Percentiles rank a stretch among this genome's conserved stretches.
Evolutionary conservation across 2,888 invertebrate genomes (phyloP).

Genomic region (Diaphora mendica): DNA sequence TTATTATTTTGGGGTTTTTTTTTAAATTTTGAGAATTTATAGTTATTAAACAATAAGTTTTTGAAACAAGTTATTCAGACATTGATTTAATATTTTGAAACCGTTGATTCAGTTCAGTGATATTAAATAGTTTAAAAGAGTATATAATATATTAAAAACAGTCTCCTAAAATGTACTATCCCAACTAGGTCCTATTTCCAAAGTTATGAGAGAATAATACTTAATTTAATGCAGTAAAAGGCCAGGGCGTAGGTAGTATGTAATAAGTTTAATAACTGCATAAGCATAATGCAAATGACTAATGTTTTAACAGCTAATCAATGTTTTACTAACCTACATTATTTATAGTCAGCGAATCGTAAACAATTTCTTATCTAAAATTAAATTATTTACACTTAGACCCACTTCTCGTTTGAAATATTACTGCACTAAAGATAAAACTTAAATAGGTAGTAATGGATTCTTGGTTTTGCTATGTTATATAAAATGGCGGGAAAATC

Average conservation of each 20-base stretch:
- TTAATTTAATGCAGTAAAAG: background rate
- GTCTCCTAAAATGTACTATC: too few relatives aligned
- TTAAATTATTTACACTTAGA: conserved; percentile 18
- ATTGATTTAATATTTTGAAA: too few relatives aligned
- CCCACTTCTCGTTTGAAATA: background rate
- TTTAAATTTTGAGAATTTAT: too few relatives aligned
- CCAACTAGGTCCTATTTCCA: background rate
- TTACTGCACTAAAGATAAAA: conserved; percentile 1
- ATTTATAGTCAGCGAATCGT: conserved; percentile 17
- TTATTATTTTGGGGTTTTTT: too few relatives aligned
- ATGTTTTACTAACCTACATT: conserved; percentile 20
- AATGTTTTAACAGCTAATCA: conserved; percentile 16
- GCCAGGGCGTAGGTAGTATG: background rate
- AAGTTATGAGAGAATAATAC: background rate
- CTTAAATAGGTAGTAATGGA: background rate
- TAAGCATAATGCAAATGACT: conserved; percentile 12
- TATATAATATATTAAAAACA: too few relatives aligned
- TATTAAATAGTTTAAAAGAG: too few relatives aligned
- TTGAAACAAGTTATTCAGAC: background rate
- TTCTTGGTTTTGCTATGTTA: background rate
- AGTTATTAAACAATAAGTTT: background rate
- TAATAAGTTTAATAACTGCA: conserved; percentile 1
- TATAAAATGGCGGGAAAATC: background rate
- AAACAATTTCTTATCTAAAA: conserved; percentile 27
- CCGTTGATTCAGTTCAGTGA: too few relatives aligned